Evolutionary conservation across 2,797 vertebrate genomes (phyloP), one percentile per base, ranked within the genome.

Genomic region (Galago senegalensis): DNA sequence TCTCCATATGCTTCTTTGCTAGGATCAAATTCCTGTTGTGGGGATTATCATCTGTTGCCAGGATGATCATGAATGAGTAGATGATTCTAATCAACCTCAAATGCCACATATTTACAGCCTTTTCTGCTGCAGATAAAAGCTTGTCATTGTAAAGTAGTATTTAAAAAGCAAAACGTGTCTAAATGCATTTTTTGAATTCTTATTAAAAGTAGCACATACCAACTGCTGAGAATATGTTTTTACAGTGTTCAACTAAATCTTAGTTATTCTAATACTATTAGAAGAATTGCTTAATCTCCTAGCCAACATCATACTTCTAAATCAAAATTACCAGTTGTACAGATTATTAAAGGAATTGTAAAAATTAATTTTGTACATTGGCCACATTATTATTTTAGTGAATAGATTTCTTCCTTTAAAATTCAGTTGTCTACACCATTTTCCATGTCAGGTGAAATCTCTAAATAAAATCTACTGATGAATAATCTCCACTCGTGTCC

Each of bases 11-110:
- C 53, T 84, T 90, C 60, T 49, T 82, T 82, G 58, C 56, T 89
- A 89, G 40, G n/a, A 89, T 96, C 56, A 92, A 84, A 94, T 91
- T 91, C 21, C 72, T 87, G 37, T 84, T 53, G 49, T 34, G 27
- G 43, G 34, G 34, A 81, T 95, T 93, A 69, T 90, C 65, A 87
- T 85, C 17, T 93, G 53, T 80, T 93, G 76, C 72, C 89, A 95
- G 27, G 43, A 76, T 93, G 46, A 84, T 87, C 34, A 31, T 65
- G 65, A 94, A 85, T n/a, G 7, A 87, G 67, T 80, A 81, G 65
- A 65, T 40, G 31, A 84, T 91, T 87, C 43, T 65, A 87, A 73
- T 67, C 37, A 89, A 86, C 40, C 37, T 23, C 7, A 40, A 69
- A 92, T 37, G 34, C 5, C n/a, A 40, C 11, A 61, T 23, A 65